Evolutionary conservation across 1,140 invertebrate species (phyloP).

Genomic region (Akabosia matsudoensis): DNA sequence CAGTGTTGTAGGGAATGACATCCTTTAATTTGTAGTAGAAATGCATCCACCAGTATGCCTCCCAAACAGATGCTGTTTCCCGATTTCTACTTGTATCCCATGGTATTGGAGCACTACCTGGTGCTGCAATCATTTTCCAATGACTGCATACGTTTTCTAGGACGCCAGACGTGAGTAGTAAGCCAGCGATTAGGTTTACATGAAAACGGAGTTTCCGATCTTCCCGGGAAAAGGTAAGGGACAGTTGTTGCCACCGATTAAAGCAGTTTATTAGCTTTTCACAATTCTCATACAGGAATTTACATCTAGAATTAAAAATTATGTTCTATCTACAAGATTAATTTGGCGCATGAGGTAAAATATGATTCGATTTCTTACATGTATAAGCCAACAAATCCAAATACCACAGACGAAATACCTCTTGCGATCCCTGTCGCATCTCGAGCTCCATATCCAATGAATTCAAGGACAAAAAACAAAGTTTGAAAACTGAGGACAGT

Average conservation of each 20-base stretch:
- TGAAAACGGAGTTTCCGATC: conserved; percentile 18
- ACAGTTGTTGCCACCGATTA: conserved; percentile 27
- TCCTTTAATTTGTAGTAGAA: not conserved
- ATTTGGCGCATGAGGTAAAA: not conserved
- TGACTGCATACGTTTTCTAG: conserved; percentile 31
- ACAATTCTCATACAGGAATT: conserved; percentile 13
- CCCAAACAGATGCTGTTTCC: not conserved
- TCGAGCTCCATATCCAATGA: conserved; percentile 21
- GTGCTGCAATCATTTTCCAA: not conserved
- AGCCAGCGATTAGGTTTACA: conserved; percentile 29
- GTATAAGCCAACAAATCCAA: not conserved
- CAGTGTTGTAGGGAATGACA: conserved; percentile 27
- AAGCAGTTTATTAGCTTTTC: not conserved
- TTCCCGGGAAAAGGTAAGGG: conserved; percentile 6
- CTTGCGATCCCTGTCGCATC: conserved; percentile 26
- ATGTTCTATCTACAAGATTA: not conserved
- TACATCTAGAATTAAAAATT: conserved; percentile 11
- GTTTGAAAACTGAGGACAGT: not conserved
- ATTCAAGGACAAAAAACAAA: conserved; percentile 7
- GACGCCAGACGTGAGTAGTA: conserved; percentile 34
- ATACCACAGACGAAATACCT: conserved; percentile 7
- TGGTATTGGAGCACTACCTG: not conserved
- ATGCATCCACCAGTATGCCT: not conserved
- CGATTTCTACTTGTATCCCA: not conserved
- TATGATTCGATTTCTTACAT: not conserved